These are phyloP conservation scores for Drosophila gunungcola DNA, from an alignment of 1,140 invertebrate genomes.

Conservation along the genomic window DNA sequence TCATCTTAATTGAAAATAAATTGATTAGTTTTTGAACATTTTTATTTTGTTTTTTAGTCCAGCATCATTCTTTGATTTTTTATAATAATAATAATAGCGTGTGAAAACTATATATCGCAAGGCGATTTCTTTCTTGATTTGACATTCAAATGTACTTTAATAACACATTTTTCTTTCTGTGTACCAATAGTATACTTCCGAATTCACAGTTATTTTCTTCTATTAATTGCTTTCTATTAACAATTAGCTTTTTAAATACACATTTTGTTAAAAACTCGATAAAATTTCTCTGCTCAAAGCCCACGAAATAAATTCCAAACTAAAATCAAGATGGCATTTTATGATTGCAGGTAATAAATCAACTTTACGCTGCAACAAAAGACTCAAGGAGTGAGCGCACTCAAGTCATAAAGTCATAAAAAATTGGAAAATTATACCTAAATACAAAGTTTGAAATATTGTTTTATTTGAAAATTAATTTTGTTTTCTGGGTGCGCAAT, in stretches of 20 bases:
- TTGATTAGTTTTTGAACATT: too few relatives aligned
- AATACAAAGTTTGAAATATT: constrained; percentile 28
- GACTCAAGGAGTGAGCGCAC: constrained; percentile 66
- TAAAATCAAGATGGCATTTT: constrained; percentile 55
- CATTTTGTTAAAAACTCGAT: not conserved
- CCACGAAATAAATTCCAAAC: constrained; percentile 25
- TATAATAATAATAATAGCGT: too few relatives aligned
- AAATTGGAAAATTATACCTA: constrained; percentile 50
- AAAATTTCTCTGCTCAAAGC: not conserved
- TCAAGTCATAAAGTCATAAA: constrained; percentile 14
- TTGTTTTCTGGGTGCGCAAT: constrained; percentile 17
- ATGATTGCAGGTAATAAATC: constrained; percentile 68
- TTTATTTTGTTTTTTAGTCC: too few relatives aligned
- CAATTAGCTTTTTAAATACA: not conserved
- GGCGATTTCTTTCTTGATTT: too few relatives aligned
- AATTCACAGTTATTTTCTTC: not conserved
- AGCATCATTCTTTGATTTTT: too few relatives aligned
- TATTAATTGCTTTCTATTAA: not conserved
- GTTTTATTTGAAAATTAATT: constrained; percentile 37
- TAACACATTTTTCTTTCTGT: not conserved
- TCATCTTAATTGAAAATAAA: too few relatives aligned
- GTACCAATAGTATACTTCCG: not conserved
- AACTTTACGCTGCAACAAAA: constrained; percentile 59
- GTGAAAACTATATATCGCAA: too few relatives aligned
- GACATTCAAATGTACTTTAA: too few relatives aligned